Base-by-base conservation (phyloP, 1,140 invertebrate species). In the Danaus plexippus region DNA sequence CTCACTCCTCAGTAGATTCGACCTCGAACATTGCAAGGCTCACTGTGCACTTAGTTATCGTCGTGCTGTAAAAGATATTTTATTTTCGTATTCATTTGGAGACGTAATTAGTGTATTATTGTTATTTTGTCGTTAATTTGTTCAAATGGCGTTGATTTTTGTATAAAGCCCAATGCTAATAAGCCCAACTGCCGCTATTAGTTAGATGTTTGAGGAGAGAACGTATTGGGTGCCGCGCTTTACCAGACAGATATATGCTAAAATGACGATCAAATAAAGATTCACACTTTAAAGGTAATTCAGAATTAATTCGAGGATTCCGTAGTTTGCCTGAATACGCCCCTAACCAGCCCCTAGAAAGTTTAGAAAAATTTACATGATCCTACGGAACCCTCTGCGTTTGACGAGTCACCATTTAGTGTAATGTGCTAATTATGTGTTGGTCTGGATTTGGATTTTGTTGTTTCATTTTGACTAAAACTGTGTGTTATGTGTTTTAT, bases 351-450 rank as follows among this genome's bases (percentile, higher is more conserved):
- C 56, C 51, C 66, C 71, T 59, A 57, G 15, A 61, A 56, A 42
- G 46, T 54, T 58, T 58, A 49, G 54, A 60, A 56, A 32, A 5
- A 13, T 44, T 52, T 32, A 61, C 64, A 44, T 57, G 59, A 58
- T 56, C 56, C 75, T 86, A 78, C 83, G 80, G 78, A 78, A 79
- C 70, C 75, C 80, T 86, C 80, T 62, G 64, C 63, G 68, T 70
- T 70, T 66, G 53, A 63, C 48, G 63, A 75, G 66, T 77, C 72
- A 81, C 68, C 73, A 78, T 73, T 73, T 87, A 87, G 83, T 83
- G 80, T 85, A 80, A 73, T 87, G 84, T 87, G 81, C 84, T 87
- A 87, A 85, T 87, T 85, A 80, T 82, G 81, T 86, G 83, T 84
- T 80, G 76, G 74, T 80, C 78, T 84, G 81, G 75, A 77, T 85